Base-by-base conservation (phyloP, 2,113 vertebrate species). In the Gavia stellata region DNA sequence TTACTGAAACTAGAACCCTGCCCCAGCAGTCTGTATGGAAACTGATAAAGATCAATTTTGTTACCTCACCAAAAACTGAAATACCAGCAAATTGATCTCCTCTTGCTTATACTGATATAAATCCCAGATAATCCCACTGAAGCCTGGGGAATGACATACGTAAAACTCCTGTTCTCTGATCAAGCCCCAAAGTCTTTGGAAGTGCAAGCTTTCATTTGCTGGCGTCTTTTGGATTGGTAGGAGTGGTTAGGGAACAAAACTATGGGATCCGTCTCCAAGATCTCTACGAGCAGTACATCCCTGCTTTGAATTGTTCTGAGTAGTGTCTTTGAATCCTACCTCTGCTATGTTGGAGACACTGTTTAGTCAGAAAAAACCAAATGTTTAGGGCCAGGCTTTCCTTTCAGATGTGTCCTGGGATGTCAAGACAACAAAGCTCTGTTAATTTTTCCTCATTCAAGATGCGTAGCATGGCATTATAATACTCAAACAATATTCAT, bases 381-480 rank as follows among this genome's bases (percentile, higher is more conserved):
- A 72, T 81, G 82, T 90, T 92, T 61, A 81, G 79, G 77, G 79
- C 58, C 42, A 90, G 56, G 47, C 52, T 96, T 95, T 92, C 79
- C 50, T 92, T 95, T 94, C 82, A 86, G 14, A 77, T 83, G 40
- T 80, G n/a, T 74, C 68, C 92, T 78, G 49, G 49, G 58, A 91
- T 93, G 88, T 84, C 63, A 91, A 26, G 49, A 90, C 58, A 90
- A 95, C 77, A 91, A 90, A 93, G 61, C 59, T 80, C 29, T 61
- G 49, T 86, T 84, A 82, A 63, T 91, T 96, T 85, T 95, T 95
- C 47, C 81, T 92, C 88, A 92, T 94, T 95, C 91, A 85, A 38
- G 62, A 86, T 94, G 42, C 31, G 0, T 86, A 90, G 81, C 62
- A 45, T 96, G 50, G 79, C 61, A 75, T 91, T 91, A 85, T 86